Base-by-base conservation (phyloP, 2,888 invertebrate genomes). In the Lithophane semibrunnea region DNA sequence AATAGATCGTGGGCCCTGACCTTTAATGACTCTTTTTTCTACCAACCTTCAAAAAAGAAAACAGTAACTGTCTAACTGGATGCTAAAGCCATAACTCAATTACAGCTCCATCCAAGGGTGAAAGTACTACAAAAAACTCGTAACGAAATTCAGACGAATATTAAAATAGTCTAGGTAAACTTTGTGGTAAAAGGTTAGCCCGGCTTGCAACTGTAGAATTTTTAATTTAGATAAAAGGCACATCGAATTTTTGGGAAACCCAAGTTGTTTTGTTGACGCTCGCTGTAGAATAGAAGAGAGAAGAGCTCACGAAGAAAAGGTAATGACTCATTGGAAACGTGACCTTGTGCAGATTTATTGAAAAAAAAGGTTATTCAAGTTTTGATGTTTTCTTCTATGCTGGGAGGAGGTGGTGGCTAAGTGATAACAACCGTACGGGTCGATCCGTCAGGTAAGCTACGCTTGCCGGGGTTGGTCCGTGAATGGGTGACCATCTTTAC, bases 141-240 rank as follows among this genome's bases (percentile, higher is more conserved):
- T 73, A 80, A 52, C 56, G 13, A 80, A 76, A 79, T 76, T 75
- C 69, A 63, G 73, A 79, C 68, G 77, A 86, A 86, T 85, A 83
- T 78, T 78, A 77, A 84, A 86, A 86, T 73, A 69, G 75, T 80
- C 77, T 75, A 56, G n/a, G 66, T 56, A 66, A 75, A 80, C 75
- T 81, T 77, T 74, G 69, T 72, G 70, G 73, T 71, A 64, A 77
- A 81, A 82, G 77, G 77, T 80, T 77, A 77, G 42, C 74, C 54
- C 16, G 24, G 44, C 63, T 74, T 78, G 79, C 71, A 74, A 64
- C 77, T 65, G 69, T 74, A 86, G 86, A 88, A 82, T 88, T 88
- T 90, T 90, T 90, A 90, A 91, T 90, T 86, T 86, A 81, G 85
- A 85, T 90, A 88, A 90, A 90, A 90, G 88, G 86, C 76, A 71